These are phyloP conservation scores for Lepisosteus osseus DNA, from an alignment of 2,113 vertebrate species.

Conservation along the genomic window DNA sequence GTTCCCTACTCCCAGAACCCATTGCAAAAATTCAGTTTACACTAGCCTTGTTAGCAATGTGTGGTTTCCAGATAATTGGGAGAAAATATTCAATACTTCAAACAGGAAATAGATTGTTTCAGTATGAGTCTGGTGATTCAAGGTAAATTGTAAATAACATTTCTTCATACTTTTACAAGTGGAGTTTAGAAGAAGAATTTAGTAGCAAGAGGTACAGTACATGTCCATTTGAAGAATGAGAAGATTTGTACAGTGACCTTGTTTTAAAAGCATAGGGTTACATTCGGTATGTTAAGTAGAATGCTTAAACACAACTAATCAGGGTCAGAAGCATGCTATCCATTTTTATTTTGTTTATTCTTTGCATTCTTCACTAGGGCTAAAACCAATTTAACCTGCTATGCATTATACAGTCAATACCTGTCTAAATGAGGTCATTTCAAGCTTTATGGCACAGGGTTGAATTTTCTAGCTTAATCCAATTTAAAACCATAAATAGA, in stretches of 20 bases:
- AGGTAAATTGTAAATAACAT: neutral
- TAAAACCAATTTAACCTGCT: neutral
- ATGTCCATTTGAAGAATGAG: no score
- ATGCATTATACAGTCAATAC: slow-evolving; percentile 24
- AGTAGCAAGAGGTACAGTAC: neutral
- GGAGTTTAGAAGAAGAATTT: neutral
- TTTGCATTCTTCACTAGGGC: neutral
- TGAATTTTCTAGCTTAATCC: slow-evolving; percentile 15
- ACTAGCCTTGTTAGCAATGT: no score
- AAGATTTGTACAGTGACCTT: neutral
- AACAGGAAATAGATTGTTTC: no score
- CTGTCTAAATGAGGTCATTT: slow-evolving; percentile 25
- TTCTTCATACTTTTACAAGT: neutral
- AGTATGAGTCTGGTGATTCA: no score
- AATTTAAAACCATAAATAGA: slow-evolving; percentile 43
- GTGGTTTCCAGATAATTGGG: no score
- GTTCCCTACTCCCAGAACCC: no score
- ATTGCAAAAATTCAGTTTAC: no score
- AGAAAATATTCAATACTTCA: no score
- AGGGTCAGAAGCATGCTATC: slow-evolving; percentile 15
- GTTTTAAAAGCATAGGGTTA: neutral
- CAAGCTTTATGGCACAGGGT: slow-evolving; percentile 12
- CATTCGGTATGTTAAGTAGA: neutral
- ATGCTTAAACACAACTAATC: slow-evolving; percentile 22
- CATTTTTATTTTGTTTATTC: slow-evolving; percentile 14